Evolutionary conservation across 1,140 invertebrate species (phyloP), one percentile per base, ranked within the genome.

Genomic region (Drosophila cardini): DNA sequence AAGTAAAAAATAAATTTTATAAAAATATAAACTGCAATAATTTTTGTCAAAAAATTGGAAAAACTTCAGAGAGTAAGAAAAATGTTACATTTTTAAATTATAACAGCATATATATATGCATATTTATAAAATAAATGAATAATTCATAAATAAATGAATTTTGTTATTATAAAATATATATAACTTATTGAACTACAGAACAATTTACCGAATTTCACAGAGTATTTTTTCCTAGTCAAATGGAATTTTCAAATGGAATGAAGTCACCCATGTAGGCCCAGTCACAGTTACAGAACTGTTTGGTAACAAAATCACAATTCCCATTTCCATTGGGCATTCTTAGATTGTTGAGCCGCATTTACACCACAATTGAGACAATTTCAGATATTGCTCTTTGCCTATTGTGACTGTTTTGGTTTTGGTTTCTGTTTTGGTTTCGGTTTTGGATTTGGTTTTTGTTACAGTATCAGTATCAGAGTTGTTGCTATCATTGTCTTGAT

Each of bases 401-500:
- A 21, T 42, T 78, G 76, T 53, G 56, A 32, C 58, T 67, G 55
- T 56, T 50, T 76, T 52, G 63, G 57, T 45, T 62, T 53, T 65
- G 46, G 45, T 62, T 62, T 46, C 16, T 15, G 21, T 30, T 63
- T 40, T n/a, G 45, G 7, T 8, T 34, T 21, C 36, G 16, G 32
- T 42, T 2, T 45, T 40, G 40, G 1, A 26, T 13, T 11, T 58
- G n/a, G n/a, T n/a, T n/a, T n/a, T n/a, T n/a, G n/a, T n/a, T n/a
- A n/a, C n/a, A n/a, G 60, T 40, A 21, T 26, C 21, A 34, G 40
- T 40, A 18, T 48, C 36, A 56, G 62, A 30, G 16, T 43, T 38
- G 53, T 26, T 55, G 38, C 58, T 67, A 76, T 81, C 68, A 76
- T 76, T 80, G 53, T 76, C 61, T 64, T 53, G 78, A 81, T 80